A percentile compares a stretch with the other conserved stretches of the same genome.
Evolutionary conservation across 2,888 invertebrate species (phyloP).

Genomic region (Prenolepis imparis): DNA sequence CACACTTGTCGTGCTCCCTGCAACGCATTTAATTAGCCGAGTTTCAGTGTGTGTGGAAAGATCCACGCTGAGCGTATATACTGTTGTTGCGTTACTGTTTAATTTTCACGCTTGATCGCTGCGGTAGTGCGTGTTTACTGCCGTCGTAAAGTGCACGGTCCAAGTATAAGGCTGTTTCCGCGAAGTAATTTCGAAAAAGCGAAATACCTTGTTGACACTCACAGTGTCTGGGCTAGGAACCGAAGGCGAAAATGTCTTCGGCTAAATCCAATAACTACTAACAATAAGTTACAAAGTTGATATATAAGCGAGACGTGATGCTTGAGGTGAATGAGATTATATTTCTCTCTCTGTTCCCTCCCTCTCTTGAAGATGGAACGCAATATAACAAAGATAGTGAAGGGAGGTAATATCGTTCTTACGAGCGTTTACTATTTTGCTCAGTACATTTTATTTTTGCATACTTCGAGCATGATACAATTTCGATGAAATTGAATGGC

Average conservation of each 20-base stretch:
- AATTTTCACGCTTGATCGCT: conserved; percentile 54
- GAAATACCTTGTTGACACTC: background rate
- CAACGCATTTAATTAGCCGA: conserved; percentile 65
- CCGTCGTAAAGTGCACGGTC: background rate
- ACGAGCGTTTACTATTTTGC: background rate
- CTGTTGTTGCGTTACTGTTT: conserved; percentile 47
- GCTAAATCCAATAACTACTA: conserved; percentile 33
- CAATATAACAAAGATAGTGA: background rate
- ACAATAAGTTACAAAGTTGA: conserved; percentile 17
- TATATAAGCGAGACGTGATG: background rate
- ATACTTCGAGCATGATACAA: background rate
- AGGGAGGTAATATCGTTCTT: conserved; percentile 4
- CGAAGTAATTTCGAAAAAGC: conserved; percentile 44
- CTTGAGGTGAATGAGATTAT: conserved; percentile 5
- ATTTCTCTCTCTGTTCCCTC: background rate
- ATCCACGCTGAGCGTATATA: background rate
- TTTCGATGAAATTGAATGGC: background rate
- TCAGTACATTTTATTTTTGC: background rate
- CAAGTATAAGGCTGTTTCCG: background rate
- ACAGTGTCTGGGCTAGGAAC: background rate
- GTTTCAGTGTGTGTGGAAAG: conserved; percentile 20
- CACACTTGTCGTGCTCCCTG: conserved; percentile 59
- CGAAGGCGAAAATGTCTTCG: conserved; percentile 10
- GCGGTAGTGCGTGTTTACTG: conserved; percentile 9
- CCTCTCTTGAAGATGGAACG: background rate